A percentile compares a stretch with the other conserved stretches of the same genome.
Conservation (phyloP, 2,797 vertebrate species). For the Pseudochirops cupreus region DNA sequence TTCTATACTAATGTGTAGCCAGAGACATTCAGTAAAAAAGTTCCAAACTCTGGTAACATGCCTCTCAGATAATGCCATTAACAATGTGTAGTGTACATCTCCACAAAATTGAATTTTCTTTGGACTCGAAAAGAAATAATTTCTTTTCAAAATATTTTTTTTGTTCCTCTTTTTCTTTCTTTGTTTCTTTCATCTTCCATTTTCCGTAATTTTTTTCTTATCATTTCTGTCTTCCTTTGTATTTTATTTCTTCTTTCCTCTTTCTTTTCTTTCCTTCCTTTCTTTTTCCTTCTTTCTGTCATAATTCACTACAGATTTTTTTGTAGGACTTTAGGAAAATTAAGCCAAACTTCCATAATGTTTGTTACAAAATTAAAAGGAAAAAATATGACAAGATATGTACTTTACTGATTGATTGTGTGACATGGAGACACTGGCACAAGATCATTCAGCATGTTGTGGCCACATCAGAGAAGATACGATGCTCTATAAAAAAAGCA, state of each 20-base stretch:
- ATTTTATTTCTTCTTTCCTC: background rate
- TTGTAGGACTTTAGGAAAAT: conserved; percentile 66
- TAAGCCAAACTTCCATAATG: conserved; percentile 77
- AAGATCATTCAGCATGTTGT: too few species aligned
- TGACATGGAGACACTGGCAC: too few species aligned
- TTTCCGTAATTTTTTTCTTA: background rate
- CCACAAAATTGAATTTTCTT: conserved; percentile 38
- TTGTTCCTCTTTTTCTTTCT: background rate
- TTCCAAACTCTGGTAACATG: conserved; percentile 28
- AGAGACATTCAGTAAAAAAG: conserved; percentile 14
- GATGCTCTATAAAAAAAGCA: too few species aligned
- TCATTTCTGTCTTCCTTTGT: background rate
- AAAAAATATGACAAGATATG: conserved; percentile 70
- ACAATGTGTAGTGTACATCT: conserved; percentile 35
- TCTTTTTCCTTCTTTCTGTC: background rate
- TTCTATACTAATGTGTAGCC: background rate
- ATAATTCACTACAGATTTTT: conserved; percentile 63
- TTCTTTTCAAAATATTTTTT: conserved; percentile 62
- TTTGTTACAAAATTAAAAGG: conserved; percentile 72
- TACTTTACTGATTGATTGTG: conserved; percentile 50
- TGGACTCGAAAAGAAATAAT: conserved; percentile 28
- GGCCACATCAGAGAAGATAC: too few species aligned
- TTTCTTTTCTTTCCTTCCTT: background rate
- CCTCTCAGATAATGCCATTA: background rate
- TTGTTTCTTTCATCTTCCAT: background rate